Evolutionary conservation across 2,888 invertebrate species (phyloP), one percentile per base, ranked within the genome.

Genomic region (Lottia gigantea): DNA sequence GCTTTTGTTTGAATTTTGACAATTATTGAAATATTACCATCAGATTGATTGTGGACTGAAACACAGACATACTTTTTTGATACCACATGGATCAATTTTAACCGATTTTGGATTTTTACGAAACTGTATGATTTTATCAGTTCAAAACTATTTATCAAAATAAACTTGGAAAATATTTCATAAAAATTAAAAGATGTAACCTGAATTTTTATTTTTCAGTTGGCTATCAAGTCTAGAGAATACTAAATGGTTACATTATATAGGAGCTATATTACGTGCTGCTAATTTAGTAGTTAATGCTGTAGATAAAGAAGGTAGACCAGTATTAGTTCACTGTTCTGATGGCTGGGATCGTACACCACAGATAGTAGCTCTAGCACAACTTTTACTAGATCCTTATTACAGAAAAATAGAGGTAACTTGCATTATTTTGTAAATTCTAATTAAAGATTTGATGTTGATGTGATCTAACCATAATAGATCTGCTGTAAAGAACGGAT

Each of bases 261-360:
- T 97, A 90, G 93, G 95, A 19, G 94, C 94, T 25, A 91, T 97
- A 72, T 89, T 95, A 82, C 93, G 94, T 75, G 94, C 96, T 11
- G 94, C 96, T 25, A 91, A 93, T 79, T 93, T 93, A 12, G 94
- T 95, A 47, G 94, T 94, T 7, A 92, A 84, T 72, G 86, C 88
- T 26, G 84, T 96, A 73, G 93, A 94, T 80, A 91, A 92, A 67
- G 94, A 95, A 73, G 94, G 92, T 23, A 92, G 95, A 66, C 96
- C 97, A 11, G 98, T 97, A 69, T 91, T 99, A 74, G 97, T 99
- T 14, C 98, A 98, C 89, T 98, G 98, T 89, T 97, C 97, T 2
- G 98, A 98, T 90, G 98, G 98, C 64, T 98, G 98, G 98, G 98
- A 99, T 90, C 92, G 98, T 79, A 99, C 98, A 71, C 95, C 98